Evolutionary conservation across 2,113 vertebrate genomes (phyloP).

Genomic region (Hepsetus odoe): DNA sequence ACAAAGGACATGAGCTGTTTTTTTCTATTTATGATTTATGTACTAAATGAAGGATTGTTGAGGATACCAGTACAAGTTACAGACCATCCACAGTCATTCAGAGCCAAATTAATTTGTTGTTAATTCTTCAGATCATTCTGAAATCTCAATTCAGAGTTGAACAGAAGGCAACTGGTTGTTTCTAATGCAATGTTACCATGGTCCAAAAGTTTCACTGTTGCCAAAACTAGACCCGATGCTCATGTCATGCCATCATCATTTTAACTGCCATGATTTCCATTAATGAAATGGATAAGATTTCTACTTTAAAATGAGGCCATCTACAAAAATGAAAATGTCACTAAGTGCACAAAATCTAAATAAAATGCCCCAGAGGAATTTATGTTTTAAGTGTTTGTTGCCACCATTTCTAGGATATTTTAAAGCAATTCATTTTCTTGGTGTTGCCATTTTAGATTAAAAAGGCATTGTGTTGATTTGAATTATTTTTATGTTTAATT

Average conservation of each 20-base stretch:
- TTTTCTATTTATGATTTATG: slow-evolving; percentile 85
- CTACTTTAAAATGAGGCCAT: too few relatives aligned
- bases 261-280: not conserved
- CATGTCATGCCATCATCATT: slow-evolving; percentile 1
- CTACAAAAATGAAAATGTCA: not conserved
- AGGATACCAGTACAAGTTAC: not conserved
- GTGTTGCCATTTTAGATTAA: slow-evolving; percentile 47
- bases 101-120: slow-evolving; percentile 19
- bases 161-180: not conserved
- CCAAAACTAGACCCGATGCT: not conserved
- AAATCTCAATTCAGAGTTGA: not conserved
- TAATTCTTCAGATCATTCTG: not conserved
- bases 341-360: slow-evolving; percentile 4
- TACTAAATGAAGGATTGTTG: slow-evolving; percentile 63
- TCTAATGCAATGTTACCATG: not conserved
- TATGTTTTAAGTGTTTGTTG: slow-evolving; percentile 12
- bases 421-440: slow-evolving; percentile 36
- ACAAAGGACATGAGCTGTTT: slow-evolving; percentile 75
- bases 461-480: slow-evolving; percentile 33
- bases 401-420: slow-evolving; percentile 20
- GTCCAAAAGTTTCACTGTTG: slow-evolving; percentile 13
- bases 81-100: not conserved
- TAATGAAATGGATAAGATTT: not conserved
- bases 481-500: slow-evolving; percentile 52
- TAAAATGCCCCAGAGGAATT: not conserved